Evolutionary conservation across 1,140 invertebrate species (phyloP).

Genomic region (Orchestia grillus): DNA sequence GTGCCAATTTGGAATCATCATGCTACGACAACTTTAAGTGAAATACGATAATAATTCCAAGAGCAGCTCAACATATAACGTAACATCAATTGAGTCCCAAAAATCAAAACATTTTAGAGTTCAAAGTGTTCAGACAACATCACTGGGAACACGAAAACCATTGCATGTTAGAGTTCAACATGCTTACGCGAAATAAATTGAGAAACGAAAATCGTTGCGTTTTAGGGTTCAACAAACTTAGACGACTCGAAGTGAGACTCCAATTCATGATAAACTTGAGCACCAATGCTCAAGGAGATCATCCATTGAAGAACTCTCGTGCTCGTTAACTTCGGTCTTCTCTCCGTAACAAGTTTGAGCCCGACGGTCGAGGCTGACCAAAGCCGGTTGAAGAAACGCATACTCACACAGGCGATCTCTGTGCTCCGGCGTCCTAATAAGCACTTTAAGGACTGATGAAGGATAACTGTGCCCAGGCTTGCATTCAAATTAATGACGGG

Average conservation of each 20-base stretch:
- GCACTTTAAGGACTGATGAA: background rate
- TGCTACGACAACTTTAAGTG: background rate
- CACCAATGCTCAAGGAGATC: background rate
- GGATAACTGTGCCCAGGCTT: background rate
- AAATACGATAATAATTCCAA: background rate
- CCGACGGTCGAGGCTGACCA: background rate
- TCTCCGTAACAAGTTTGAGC: constrained; percentile 12
- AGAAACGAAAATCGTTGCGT: background rate
- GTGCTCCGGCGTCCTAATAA: background rate
- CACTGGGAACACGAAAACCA: background rate
- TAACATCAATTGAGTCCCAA: background rate
- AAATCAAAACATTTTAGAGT: background rate
- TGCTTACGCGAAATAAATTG: background rate
- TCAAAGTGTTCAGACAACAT: background rate
- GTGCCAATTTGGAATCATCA: background rate
- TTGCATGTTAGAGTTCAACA: background rate
- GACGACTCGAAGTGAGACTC: background rate
- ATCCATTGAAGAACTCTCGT: background rate
- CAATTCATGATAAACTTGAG: background rate
- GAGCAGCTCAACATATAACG: background rate
- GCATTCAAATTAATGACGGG: constrained; percentile 10
- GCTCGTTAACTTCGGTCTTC: background rate
- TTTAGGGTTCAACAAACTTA: background rate
- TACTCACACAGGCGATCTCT: background rate
- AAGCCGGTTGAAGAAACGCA: background rate